These are phyloP conservation scores for Ranitomeya variabilis DNA, from an alignment of 2,113 vertebrate genomes.

Conservation along the genomic window DNA sequence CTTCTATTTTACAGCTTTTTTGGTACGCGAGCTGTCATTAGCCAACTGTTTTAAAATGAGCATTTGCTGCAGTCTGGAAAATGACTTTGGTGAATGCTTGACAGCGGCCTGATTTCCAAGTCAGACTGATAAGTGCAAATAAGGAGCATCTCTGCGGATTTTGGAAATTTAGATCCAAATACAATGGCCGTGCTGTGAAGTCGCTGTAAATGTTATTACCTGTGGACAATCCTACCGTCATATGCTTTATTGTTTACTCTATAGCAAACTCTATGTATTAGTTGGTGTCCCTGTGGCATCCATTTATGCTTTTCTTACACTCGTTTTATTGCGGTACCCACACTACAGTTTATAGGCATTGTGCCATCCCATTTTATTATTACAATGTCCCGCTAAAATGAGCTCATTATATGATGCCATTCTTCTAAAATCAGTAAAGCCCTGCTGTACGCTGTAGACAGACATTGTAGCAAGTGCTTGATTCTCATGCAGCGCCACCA, in stretches of 20 bases:
- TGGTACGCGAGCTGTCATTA: constrained; percentile 15
- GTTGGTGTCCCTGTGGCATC: too few relatives aligned
- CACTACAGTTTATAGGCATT: not conserved
- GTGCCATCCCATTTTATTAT: not conserved
- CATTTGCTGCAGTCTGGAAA: constrained; percentile 33
- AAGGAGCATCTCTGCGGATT: constrained; percentile 17
- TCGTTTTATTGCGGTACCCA: too few relatives aligned
- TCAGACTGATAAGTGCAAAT: constrained; percentile 40
- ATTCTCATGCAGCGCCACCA: not conserved
- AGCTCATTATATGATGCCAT: not conserved
- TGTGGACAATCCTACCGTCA: not conserved
- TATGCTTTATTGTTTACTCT: not conserved
- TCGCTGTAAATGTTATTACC: not conserved
- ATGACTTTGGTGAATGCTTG: constrained; percentile 14
- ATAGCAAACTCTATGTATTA: too few relatives aligned
- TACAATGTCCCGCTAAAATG: not conserved
- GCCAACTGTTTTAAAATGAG: constrained; percentile 41
- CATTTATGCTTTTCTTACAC: not conserved
- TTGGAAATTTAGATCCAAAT: constrained; percentile 2
- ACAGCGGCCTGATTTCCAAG: constrained; percentile 36
- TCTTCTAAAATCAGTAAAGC: not conserved
- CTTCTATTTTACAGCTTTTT: constrained; percentile 38
- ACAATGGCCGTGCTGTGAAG: not conserved
- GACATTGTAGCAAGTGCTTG: not conserved
- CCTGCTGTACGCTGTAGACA: not conserved